These are phyloP conservation scores for Hippolais icterina DNA, from an alignment of 2,113 vertebrate genomes.

Conservation along the genomic window DNA sequence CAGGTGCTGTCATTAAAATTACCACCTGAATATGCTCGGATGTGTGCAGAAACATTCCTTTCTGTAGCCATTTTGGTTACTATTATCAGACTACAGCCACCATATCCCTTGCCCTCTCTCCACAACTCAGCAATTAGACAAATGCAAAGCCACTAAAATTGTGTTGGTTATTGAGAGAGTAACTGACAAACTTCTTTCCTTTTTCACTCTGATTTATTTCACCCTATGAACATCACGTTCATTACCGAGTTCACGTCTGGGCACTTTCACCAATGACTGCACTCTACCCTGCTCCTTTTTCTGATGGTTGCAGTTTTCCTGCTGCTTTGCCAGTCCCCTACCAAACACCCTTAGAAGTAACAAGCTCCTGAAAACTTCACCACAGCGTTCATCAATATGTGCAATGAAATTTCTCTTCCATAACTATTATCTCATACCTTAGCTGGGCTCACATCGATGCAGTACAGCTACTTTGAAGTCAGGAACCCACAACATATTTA, in stretches of 20 bases:
- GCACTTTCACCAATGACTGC: not conserved
- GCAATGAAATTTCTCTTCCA: not conserved
- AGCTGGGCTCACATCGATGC: not conserved
- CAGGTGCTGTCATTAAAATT: not conserved
- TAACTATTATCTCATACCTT: not conserved
- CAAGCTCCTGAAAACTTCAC: not conserved
- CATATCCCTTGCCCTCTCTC: not conserved
- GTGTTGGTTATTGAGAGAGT: not conserved
- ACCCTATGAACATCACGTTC: not conserved
- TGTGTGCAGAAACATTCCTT: not conserved
- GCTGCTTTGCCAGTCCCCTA: not conserved
- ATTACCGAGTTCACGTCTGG: rapidly evolving
- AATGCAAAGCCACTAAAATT: not conserved
- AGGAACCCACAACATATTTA: not conserved
- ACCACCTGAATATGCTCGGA: not conserved
- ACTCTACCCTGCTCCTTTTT: not conserved
- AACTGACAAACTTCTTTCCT: not conserved
- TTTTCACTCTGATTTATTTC: not conserved
- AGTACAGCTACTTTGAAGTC: not conserved
- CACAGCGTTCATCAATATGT: not conserved
- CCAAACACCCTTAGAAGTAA: not conserved
- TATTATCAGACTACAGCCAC: not conserved
- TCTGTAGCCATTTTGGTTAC: not conserved
- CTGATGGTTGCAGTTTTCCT: not conserved
- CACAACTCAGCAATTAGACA: not conserved